Conservation (phyloP, 92 coral and sea anemone genomes). For the Porites evermanni region DNA sequence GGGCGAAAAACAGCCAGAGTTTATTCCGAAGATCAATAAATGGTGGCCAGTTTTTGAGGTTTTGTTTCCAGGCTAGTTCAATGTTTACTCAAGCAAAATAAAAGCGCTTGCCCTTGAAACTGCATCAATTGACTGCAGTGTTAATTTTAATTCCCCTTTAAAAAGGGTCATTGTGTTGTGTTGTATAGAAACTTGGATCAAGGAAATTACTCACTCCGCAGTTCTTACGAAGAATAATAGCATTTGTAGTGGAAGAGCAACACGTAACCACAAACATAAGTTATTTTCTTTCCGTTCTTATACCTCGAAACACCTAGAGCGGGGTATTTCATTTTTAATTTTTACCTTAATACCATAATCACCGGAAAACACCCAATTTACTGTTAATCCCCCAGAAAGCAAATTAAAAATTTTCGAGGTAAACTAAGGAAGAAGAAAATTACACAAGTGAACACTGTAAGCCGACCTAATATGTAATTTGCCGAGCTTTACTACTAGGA, state of each 20-base stretch:
- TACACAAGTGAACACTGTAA: conserved; percentile 56
- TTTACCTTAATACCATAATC: conserved; percentile 40
- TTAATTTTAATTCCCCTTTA: conserved; percentile 34
- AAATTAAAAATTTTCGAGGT: conserved; percentile 57
- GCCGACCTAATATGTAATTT: conserved; percentile 64
- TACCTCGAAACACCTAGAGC: conserved; percentile 32
- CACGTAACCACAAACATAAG: conserved; percentile 42
- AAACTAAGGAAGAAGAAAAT: conserved; percentile 52
- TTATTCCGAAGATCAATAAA: conserved; percentile 65
- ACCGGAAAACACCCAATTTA: conserved; percentile 62
- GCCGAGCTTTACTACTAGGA: conserved; percentile 58
- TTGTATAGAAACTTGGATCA: conserved; percentile 44
- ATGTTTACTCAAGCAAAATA: conserved; percentile 36
- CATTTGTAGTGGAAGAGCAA: conserved; percentile 22
- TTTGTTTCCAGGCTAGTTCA: conserved; percentile 21
- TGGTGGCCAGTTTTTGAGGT: conserved; percentile 53
- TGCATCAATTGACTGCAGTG: conserved; percentile 26
- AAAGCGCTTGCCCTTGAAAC: conserved; percentile 21
- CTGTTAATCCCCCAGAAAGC: conserved; percentile 48
- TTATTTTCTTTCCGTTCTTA: conserved; percentile 34
- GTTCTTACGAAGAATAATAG: conserved; percentile 55
- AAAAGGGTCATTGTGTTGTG: conserved; percentile 26
- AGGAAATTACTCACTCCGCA: conserved; percentile 65
- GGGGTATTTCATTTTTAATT: conserved; percentile 37
- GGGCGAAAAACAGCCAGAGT: conserved; percentile 68